These are phyloP conservation scores for Hiodon alosoides DNA, from an alignment of 2,113 vertebrate genomes.

Conservation along the genomic window DNA sequence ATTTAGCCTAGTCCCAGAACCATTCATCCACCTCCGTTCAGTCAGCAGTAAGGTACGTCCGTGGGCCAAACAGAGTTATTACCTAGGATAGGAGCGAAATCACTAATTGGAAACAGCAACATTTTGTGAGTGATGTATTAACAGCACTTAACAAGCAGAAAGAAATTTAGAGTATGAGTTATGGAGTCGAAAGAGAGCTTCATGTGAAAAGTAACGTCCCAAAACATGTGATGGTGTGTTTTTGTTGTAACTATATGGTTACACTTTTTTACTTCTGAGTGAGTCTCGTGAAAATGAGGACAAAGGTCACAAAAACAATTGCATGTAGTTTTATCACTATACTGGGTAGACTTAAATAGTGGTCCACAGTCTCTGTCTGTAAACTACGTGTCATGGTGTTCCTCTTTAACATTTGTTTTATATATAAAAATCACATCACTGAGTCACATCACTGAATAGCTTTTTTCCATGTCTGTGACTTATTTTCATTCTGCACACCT, in stretches of 20 bases:
- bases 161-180: background rate
- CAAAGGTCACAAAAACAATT: background rate
- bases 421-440: too few relatives aligned
- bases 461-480: background rate
- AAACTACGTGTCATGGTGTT: background rate
- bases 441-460: too few relatives aligned
- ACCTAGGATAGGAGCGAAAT: slow-evolving; percentile 57
- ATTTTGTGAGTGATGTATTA: slow-evolving; percentile 37
- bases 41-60: slow-evolving; percentile 65
- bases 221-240: background rate
- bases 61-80: slow-evolving; percentile 64
- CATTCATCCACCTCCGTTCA: slow-evolving; percentile 71
- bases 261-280: too few relatives aligned
- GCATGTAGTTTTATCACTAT: too few relatives aligned
- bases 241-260: too few relatives aligned
- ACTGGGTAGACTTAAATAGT: too few relatives aligned
- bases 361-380: background rate
- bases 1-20: slow-evolving; percentile 60
- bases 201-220: background rate
- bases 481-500: slow-evolving; percentile 9
- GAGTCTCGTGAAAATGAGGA: too few relatives aligned
- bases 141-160: slow-evolving; percentile 16
- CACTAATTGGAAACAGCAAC: slow-evolving; percentile 73
- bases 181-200: background rate
- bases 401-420: background rate